Evolutionary conservation across 2,113 vertebrate genomes (phyloP).

Genomic region (Toxostoma redivivum): DNA sequence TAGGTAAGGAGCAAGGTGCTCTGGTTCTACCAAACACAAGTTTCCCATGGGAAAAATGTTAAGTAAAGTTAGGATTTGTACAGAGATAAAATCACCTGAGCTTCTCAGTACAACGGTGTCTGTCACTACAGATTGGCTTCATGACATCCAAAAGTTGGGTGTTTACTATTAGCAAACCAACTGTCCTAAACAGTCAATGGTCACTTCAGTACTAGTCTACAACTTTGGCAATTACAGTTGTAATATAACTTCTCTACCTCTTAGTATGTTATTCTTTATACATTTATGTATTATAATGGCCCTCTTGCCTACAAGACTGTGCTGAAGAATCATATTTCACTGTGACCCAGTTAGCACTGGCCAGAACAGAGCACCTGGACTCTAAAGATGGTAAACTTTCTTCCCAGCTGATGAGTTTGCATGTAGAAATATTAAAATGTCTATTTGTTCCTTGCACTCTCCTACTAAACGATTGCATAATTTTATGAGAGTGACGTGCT

Average conservation of each 20-base stretch:
- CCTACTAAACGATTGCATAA: background rate
- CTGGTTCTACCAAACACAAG: background rate
- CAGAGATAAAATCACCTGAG: background rate
- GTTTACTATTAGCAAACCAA: background rate
- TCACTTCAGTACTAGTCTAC: background rate
- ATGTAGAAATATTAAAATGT: background rate
- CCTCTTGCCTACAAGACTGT: background rate
- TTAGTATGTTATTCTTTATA: background rate
- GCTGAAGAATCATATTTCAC: background rate
- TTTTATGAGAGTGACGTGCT: background rate
- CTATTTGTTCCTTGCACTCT: background rate
- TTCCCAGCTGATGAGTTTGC: background rate
- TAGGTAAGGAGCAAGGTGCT: background rate
- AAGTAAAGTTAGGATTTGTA: background rate
- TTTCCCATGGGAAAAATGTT: background rate
- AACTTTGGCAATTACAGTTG: background rate
- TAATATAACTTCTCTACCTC: background rate
- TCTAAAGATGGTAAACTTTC: background rate
- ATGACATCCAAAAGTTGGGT: background rate
- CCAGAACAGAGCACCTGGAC: background rate
- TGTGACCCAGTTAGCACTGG: background rate
- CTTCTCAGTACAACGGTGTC: background rate
- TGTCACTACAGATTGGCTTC: background rate
- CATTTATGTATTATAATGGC: background rate
- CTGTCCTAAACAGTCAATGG: background rate